phyloP scores from a whole-genome alignment of 1,140 invertebrate genomes.

The Danaus plexippus region DNA sequence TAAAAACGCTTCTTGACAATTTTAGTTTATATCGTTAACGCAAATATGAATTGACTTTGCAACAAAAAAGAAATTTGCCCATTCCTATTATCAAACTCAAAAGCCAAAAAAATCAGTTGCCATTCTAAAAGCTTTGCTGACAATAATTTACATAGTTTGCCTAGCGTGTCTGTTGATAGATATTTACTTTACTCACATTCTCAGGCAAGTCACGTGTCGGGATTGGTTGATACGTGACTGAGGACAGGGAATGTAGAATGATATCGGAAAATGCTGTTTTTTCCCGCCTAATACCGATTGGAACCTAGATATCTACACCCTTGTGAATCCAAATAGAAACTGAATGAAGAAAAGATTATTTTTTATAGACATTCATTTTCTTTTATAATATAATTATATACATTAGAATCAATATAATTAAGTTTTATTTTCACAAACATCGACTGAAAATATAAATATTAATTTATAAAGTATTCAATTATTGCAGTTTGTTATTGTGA shows the following conservation, averaged over 20 bases:
- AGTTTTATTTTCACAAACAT: too few species aligned
- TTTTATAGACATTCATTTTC: conserved; percentile 16
- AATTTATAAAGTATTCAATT: neutral
- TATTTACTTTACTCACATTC: conserved; percentile 25
- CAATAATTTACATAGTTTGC: conserved; percentile 25
- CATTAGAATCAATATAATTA: conserved; percentile 3
- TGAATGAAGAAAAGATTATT: conserved; percentile 19
- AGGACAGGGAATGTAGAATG: conserved; percentile 21
- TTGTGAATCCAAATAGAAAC: conserved; percentile 25
- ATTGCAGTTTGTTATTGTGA: neutral
- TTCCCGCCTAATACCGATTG: conserved; percentile 25
- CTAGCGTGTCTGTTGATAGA: conserved; percentile 20
- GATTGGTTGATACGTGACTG: conserved; percentile 28
- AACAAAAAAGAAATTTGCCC: too few species aligned
- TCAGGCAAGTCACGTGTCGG: conserved; percentile 23
- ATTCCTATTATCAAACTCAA: too few species aligned
- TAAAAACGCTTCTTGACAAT: too few species aligned
- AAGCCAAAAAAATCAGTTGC: conserved; percentile 6
- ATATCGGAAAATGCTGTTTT: conserved; percentile 24
- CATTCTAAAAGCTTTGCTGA: conserved; percentile 8
- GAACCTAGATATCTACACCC: conserved; percentile 24
- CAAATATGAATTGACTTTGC: too few species aligned
- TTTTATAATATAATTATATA: conserved; percentile 17
- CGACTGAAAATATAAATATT: neutral
- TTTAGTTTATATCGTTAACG: too few species aligned